Percentiles rank a stretch among this genome's conserved stretches.
phyloP scores from a whole-genome alignment of 2,113 vertebrate genomes.

The Aythya baeri region DNA sequence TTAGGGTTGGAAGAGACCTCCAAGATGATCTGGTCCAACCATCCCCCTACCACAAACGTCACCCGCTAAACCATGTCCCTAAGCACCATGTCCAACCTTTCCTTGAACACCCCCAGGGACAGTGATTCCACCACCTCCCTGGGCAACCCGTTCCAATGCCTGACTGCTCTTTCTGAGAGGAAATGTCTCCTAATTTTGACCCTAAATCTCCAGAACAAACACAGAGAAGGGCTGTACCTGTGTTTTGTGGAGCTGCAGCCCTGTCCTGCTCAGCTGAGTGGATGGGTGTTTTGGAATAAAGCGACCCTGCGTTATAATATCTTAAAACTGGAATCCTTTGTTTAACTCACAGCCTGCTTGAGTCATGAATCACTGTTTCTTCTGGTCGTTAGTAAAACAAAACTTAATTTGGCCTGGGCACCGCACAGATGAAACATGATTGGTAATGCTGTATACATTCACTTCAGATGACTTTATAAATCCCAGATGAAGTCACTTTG shows the following conservation, averaged over 20 bases:
- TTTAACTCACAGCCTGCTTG: slow-evolving; percentile 11
- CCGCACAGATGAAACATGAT: slow-evolving; percentile 21
- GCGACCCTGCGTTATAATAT: not conserved
- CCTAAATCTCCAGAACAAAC: not conserved
- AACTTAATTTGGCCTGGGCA: slow-evolving; percentile 54
- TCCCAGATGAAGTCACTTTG: slow-evolving; percentile 53
- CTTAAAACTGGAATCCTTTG: slow-evolving; percentile 28
- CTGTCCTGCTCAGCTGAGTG: not conserved
- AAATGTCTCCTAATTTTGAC: fast-evolving
- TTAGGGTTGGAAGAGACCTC: too few relatives aligned
- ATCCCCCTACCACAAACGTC: too few relatives aligned
- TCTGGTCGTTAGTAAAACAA: slow-evolving; percentile 56
- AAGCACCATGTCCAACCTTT: too few relatives aligned
- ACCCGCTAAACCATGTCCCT: too few relatives aligned
- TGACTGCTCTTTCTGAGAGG: too few relatives aligned
- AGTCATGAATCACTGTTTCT: slow-evolving; percentile 47
- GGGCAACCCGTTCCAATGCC: too few relatives aligned
- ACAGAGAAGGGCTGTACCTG: not conserved
- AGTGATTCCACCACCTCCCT: too few relatives aligned
- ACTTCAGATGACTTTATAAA: slow-evolving; percentile 64
- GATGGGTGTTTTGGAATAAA: not conserved
- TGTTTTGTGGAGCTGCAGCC: not conserved
- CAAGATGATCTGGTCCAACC: too few relatives aligned
- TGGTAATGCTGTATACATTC: slow-evolving; percentile 57
- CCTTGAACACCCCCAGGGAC: too few relatives aligned